Evolutionary conservation across 2,888 invertebrate genomes (phyloP), one percentile per base, ranked within the genome.

Genomic region (Vandiemenella viatica): DNA sequence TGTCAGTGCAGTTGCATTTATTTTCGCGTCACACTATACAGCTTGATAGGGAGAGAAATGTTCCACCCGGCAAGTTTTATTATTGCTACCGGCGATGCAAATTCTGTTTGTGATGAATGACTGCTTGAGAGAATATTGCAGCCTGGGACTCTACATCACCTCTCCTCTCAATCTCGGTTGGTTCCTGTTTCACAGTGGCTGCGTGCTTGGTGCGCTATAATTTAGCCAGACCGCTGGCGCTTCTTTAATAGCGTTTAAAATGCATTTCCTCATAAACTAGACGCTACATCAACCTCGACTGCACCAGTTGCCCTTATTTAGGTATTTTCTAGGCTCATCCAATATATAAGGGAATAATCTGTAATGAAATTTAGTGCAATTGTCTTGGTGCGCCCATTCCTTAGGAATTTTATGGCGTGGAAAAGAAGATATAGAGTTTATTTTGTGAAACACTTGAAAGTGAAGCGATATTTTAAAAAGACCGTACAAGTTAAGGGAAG

Each of bases 371-470:
- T 60, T 60, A 60, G 56, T 58, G 58, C 59, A 60, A 60, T 60
- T 60, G 60, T 59, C 58, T 59, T 58, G 55, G 55, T 54, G 55
- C 52, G 54, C 50, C 56, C 59, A 59, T 59, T 59, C 57, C 57
- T 59, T 55, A 54, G 47, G 54, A 56, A 56, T 58, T 60, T 60
- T 60, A 60, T 60, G 59, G 59, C 56, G 58, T 58, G 60, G 60
- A 60, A 60, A 60, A 60, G 60, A 59, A 60, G 60, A 60, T 59
- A 60, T 59, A 60, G 58, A 60, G 57, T 60, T 60, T 60, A 60
- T 60, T 59, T 60, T 57, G 58, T 55, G 59, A 60, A 59, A 59
- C 61, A 59, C 58, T 58, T 57, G 50, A 56, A 55, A 55, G 53
- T 50, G 53, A 50, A 52, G 53, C 58, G 56, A 59, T 59, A 60